Evolutionary conservation across 2,888 invertebrate genomes (phyloP).

Genomic region (Acanthosepion lycidas): DNA sequence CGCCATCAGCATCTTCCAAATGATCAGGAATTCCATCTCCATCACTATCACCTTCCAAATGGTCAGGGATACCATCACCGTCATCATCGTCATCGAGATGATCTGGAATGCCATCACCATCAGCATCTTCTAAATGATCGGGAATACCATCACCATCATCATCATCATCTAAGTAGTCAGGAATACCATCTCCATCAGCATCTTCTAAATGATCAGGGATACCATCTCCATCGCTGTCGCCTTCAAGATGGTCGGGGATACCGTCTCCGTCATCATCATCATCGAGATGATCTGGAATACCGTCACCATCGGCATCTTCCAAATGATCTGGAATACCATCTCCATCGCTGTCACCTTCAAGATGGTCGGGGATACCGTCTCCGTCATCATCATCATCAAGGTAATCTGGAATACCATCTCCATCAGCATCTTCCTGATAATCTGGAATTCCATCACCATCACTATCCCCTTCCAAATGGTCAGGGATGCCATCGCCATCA

Average conservation of each 20-base stretch:
- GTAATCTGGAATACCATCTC: constrained; percentile 56
- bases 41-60: constrained; percentile 60
- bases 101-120: constrained; percentile 66
- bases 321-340: constrained; percentile 71
- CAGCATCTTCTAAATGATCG: constrained; percentile 55
- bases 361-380: constrained; percentile 63
- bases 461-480: constrained; percentile 59
- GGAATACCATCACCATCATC: constrained; percentile 61
- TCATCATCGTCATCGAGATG: constrained; percentile 66
- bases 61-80: constrained; percentile 66
- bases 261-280: constrained; percentile 59
- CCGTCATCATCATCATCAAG: constrained; percentile 60
- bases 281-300: constrained; percentile 62
- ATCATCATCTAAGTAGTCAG: constrained; percentile 56
- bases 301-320: constrained; percentile 58
- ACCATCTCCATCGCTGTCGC: constrained; percentile 59
- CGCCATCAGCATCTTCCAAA: constrained; percentile 62
- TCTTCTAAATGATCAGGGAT: constrained; percentile 61
- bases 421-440: constrained; percentile 54
- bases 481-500: constrained; percentile 59
- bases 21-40: constrained; percentile 64
- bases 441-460: constrained; percentile 69
- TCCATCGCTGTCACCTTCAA: constrained; percentile 60
- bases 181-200: constrained; percentile 59
- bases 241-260: constrained; percentile 56